Base-by-base conservation (phyloP, 2,888 invertebrate species). In the Ischnus inquisitorius region DNA sequence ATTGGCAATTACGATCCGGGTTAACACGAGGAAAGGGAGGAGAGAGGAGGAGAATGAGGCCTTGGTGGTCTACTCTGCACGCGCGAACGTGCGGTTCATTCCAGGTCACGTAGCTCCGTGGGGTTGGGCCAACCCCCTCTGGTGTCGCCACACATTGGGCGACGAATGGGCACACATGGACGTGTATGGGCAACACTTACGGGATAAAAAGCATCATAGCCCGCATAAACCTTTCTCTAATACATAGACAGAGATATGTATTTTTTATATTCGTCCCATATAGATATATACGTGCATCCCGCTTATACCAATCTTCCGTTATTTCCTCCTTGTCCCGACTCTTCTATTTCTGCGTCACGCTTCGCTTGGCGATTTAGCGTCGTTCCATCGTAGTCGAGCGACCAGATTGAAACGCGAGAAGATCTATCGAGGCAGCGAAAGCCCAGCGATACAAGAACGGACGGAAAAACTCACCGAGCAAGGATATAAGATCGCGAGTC, bases 1-100 rank as follows among this genome's bases (percentile, higher is more conserved):
- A 86, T 84, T 82, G 86, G 67, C 84, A 86, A 86, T 86, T 84
- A 86, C 86, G 80, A 84, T 84, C 60, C 74, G 80, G 71, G 79
- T 84, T 86, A 86, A 82, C 82, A 74, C 57, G 68, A 54, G 57
- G 25, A 4, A 22, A 14, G 14, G 14, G n/a, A 14, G 19, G n/a
- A 39, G 48, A 12, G 12, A 43, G 64, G 28, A 22, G 28, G 10
- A 12, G 28, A 10, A 22, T 12, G 57, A 28, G 48, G 41, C 54
- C 71, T 68, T 83, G 71, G 28, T 79, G 71, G 75, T 25, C 46
- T 46, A 60, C 43, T 76, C 65, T 71, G 71, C 60, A 67, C 43
- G 69, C 74, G 57, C 77, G 68, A 51, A 41, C 51, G 51, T 67
- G 79, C 79, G 77, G 51, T 77, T 75, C 74, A 77, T 82, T 85